These are phyloP conservation scores for Epizoanthus ramosus DNA, from an alignment of 92 coral and sea anemone genomes.

Conservation along the genomic window DNA sequence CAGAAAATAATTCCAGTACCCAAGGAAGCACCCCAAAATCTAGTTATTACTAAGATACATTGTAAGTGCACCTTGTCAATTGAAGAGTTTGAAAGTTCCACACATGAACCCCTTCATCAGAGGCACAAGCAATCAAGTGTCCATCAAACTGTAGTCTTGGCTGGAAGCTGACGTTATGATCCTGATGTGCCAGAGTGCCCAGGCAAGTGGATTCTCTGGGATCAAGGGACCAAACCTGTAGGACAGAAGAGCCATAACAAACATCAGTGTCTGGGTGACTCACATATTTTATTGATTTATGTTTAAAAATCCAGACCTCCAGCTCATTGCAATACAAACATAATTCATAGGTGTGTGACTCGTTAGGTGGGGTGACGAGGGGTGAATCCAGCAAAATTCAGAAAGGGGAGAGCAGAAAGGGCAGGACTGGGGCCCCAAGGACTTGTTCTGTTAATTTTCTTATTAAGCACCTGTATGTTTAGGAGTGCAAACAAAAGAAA, in stretches of 20 bases:
- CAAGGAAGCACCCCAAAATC: not conserved
- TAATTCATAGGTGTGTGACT: not conserved
- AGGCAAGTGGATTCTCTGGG: conserved; percentile 50
- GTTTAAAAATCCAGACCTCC: not conserved
- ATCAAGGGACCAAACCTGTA: conserved; percentile 85
- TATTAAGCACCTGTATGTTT: not conserved
- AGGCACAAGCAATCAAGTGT: conserved; percentile 74
- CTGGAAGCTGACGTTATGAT: conserved; percentile 56
- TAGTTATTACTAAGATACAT: not conserved
- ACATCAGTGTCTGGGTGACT: not conserved
- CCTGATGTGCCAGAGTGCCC: conserved; percentile 62
- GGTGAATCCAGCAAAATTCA: no score
- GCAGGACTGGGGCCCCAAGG: no score
- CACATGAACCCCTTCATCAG: conserved; percentile 73
- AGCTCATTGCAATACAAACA: not conserved
- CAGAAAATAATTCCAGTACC: not conserved
- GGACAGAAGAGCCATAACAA: not conserved
- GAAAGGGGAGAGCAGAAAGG: no score
- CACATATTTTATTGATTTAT: not conserved
- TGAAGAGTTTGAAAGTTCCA: conserved; percentile 91
- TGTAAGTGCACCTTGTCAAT: conserved; percentile 68
- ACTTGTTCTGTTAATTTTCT: not conserved
- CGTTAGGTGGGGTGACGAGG: not conserved
- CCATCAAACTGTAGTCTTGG: conserved; percentile 94
- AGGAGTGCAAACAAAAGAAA: not conserved